Evolutionary conservation across 1,140 invertebrate genomes (phyloP).

Genomic region (Patella vulgata): DNA sequence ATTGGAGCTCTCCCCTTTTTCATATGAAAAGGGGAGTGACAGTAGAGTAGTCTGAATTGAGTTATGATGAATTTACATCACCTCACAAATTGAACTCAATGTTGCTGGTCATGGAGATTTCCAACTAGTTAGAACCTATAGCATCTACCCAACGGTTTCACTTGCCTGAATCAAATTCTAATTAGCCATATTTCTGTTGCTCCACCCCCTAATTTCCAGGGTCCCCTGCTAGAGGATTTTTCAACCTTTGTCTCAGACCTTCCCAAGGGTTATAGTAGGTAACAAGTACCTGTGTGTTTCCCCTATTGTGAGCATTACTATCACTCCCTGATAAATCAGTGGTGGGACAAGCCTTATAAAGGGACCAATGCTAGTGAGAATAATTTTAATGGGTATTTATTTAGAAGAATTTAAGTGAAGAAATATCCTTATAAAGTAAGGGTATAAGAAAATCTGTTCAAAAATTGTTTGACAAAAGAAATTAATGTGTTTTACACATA

Average conservation of each 20-base stretch:
- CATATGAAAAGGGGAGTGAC: constrained; percentile 24
- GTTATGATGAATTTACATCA: constrained; percentile 48
- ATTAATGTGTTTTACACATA: too few species aligned
- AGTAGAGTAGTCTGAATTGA: constrained; percentile 59
- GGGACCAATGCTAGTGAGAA: too few species aligned
- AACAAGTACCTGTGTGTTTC: constrained; percentile 36
- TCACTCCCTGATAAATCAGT: too few species aligned
- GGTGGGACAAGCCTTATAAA: too few species aligned
- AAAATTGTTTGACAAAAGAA: too few species aligned
- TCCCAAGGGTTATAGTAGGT: constrained; percentile 36
- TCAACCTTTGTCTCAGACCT: constrained; percentile 52
- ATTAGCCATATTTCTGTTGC: constrained; percentile 41
- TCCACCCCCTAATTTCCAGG: constrained; percentile 36
- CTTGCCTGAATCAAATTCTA: constrained; percentile 22
- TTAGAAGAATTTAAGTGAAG: too few species aligned
- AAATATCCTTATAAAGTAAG: too few species aligned
- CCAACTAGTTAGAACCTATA: constrained; percentile 26
- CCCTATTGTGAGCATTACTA: constrained; percentile 53
- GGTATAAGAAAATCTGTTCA: too few species aligned
- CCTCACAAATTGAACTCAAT: constrained; percentile 47
- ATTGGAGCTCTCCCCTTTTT: background rate
- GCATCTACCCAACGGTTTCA: constrained; percentile 37
- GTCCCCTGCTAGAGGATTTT: constrained; percentile 43
- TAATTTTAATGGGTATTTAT: too few species aligned
- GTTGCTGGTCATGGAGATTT: constrained; percentile 42